Base-by-base conservation (phyloP, 2,113 vertebrate species). In the Cranoglanis bouderius region DNA sequence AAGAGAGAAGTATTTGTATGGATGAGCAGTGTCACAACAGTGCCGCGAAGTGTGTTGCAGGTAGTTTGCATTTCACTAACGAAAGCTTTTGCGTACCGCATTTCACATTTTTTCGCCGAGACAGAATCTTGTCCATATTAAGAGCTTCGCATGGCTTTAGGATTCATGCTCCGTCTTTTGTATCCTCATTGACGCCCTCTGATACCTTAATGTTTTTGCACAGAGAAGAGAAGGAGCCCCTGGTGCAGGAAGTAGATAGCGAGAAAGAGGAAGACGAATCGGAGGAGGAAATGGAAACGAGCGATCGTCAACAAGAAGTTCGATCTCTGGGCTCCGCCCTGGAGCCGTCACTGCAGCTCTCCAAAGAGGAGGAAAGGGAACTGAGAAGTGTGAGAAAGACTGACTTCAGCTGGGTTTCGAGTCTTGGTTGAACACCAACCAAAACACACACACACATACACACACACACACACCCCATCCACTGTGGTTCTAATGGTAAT, bases 391-490 rank as follows among this genome's bases (percentile, higher is more conserved):
- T 98, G 89, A 96, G 95, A 90, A 98, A 95, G 93, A 92, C 92
- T 3, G 97, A 99, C 94, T 97, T 96, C 86, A 96, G 96, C 92
- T 99, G 98, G 98, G 72, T 97, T 16, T 61, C 90, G 85, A 85
- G 59, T 88, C 89, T 9, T 94, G 90, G 91, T 51, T 40, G 29
- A 78, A 70, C 85, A 1, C 14, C 29, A 40, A 24, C 3, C 40
- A 46, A 1, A 21, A 40, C 40, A 46, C 67, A 72, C 67, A 38
- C 32, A 72, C 63, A 67, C 63, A 32, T 1, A 3, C 72, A 21
- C 70, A 43, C 10, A n/a, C 46, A 6, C 46, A 74, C 5, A 35
- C 67, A 70, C 67, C 4, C 38, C 24, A 49, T 1, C 1, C 26
- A 14, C 21, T 16, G 5, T 35, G 19, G 32, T 55, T 82, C n/a